These are phyloP conservation scores for Actenoides hombroni DNA, from an alignment of 2,113 vertebrate genomes.

Conservation along the genomic window DNA sequence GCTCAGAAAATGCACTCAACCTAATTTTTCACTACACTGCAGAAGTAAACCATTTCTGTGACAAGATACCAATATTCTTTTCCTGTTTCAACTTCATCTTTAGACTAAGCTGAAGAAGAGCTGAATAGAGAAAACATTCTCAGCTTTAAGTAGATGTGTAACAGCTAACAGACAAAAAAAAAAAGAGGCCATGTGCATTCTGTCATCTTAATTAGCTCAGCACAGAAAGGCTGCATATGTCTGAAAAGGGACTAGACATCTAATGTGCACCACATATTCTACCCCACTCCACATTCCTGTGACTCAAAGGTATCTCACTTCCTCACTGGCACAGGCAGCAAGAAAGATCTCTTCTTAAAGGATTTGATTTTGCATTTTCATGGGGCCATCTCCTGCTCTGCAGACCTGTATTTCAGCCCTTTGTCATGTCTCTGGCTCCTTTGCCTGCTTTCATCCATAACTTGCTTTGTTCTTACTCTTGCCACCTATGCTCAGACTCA, in stretches of 20 bases:
- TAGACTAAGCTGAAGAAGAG: not conserved
- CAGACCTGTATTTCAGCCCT: not conserved
- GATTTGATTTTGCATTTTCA: not conserved
- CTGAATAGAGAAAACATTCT: rapidly evolving
- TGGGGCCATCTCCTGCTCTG: not conserved
- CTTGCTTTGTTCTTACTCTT: not conserved
- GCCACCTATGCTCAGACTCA: not conserved
- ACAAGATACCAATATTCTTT: not conserved
- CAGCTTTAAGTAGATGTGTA: not conserved
- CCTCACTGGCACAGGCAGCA: not conserved
- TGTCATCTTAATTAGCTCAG: not conserved
- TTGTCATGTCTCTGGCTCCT: not conserved
- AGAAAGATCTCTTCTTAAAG: not conserved
- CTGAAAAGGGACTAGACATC: not conserved
- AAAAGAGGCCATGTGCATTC: not conserved
- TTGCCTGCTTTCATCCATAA: not conserved
- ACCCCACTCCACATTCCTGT: not conserved
- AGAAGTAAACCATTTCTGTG: not conserved
- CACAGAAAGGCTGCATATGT: not conserved
- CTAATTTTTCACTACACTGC: not conserved
- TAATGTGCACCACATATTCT: rapidly evolving
- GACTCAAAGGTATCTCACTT: not conserved
- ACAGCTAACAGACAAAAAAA: not conserved
- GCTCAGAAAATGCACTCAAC: not conserved
- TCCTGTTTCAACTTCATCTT: not conserved